Evolutionary conservation across 1,140 invertebrate species (phyloP), one percentile per base, ranked within the genome.

Genomic region (Ips nitidus): DNA sequence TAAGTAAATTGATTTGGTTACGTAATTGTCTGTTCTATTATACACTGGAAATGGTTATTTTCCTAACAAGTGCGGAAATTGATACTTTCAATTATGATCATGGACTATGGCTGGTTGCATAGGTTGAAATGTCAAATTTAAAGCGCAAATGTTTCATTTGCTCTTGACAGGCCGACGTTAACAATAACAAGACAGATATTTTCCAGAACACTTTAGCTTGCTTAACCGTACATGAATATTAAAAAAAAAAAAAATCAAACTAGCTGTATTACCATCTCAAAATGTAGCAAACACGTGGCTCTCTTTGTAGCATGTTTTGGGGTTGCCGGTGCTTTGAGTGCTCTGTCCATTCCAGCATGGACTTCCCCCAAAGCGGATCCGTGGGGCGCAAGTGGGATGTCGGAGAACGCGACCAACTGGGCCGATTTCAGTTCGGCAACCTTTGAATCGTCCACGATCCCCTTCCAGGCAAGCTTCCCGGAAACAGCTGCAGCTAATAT

Each of bases 341-440:
- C 22, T 22, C 22, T 22, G 22, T 22, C 22, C 1, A 50, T 50
- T 62, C n/a, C 55, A 79, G 78, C 74, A 45, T 79, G 78, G 78
- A 52, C 72, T 8, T 72, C 74, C 5, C 69, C 78, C 38, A 77
- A 73, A 66, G 4, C 8, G 4, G 75, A 79, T 73, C 76, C 77
- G 22, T 80, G 78, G 77, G 61, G 62, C 39, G 1, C 38, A 63
- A 2, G 52, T 40, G 22, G 42, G 37, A 73, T 69, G 42, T 41
- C 65, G 1, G 52, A 52, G 5, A 71, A 41, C 7, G 59, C 69
- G 38, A 70, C 59, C 4, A 72, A 65, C 53, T 80, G 78, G 78
- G 78, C 78, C 1, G 75, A 80, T 68, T 80, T 80, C 68, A 79
- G 75, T 71, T 72, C 76, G 3, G 76, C 72, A 2, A 61, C 60